Evolutionary conservation across 1,140 invertebrate genomes (phyloP).

Genomic region (Euura saliciscinereae): DNA sequence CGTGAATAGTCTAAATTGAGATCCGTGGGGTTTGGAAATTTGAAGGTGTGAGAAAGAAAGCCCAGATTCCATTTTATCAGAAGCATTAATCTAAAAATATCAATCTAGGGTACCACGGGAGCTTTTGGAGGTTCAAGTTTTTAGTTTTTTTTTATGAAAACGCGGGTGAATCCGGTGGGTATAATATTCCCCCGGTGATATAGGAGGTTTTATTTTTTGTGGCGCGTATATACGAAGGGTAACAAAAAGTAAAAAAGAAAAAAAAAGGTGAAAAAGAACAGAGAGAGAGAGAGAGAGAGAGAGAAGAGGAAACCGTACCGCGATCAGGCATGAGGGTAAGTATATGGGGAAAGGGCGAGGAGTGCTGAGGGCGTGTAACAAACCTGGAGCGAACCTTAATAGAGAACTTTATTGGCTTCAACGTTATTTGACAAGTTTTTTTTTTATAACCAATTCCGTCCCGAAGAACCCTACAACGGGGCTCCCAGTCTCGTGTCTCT

Average conservation of each 20-base stretch:
- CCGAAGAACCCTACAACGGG: background rate
- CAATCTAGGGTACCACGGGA: too few species aligned
- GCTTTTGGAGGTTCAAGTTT: too few species aligned
- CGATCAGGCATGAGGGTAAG: background rate
- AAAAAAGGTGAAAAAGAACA: background rate
- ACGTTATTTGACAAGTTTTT: slow-evolving; percentile 1
- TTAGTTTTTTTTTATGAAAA: too few species aligned
- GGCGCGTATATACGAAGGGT: background rate
- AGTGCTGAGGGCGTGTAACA: background rate
- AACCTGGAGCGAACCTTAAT: background rate
- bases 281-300: background rate
- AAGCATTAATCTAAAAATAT: too few species aligned
- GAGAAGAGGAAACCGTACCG: background rate
- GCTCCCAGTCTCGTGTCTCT: too few species aligned
- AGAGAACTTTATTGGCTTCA: slow-evolving; percentile 7
- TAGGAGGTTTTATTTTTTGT: too few species aligned
- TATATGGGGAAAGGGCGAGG: background rate
- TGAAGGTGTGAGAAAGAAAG: too few species aligned
- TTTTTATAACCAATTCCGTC: background rate
- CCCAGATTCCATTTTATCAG: too few species aligned
- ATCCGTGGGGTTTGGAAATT: too few species aligned
- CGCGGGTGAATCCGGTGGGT: too few species aligned
- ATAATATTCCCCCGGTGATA: too few species aligned
- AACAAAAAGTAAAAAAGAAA: background rate
- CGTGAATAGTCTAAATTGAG: too few species aligned